Conservation (phyloP, 2,888 invertebrate genomes). For the Emmelina monodactyla region DNA sequence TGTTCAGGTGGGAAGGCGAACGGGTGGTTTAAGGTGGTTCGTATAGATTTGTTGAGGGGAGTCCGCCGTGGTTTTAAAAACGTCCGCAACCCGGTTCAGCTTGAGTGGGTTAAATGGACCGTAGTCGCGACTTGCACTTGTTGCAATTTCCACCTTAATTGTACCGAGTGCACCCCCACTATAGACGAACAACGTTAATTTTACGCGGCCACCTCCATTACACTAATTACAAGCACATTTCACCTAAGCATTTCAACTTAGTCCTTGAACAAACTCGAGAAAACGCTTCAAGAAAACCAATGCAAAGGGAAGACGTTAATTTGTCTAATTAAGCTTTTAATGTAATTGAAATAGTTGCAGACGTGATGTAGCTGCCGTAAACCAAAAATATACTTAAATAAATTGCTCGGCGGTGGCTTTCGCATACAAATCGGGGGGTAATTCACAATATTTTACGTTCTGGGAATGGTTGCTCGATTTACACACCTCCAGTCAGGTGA, state of each 20-base stretch:
- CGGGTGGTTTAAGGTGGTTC: slow-evolving; percentile 23
- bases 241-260: slow-evolving; percentile 58
- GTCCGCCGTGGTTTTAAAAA: slow-evolving; percentile 31
- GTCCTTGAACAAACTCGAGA: slow-evolving; percentile 48
- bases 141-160: slow-evolving; percentile 60
- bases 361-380: slow-evolving; percentile 26
- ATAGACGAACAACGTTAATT: slow-evolving; percentile 56
- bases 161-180: slow-evolving; percentile 47
- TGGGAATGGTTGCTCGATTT: slow-evolving; percentile 43
- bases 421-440: slow-evolving; percentile 54
- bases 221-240: slow-evolving; percentile 62
- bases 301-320: slow-evolving; percentile 54
- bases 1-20: slow-evolving; percentile 12
- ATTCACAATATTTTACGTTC: slow-evolving; percentile 51
- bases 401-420: slow-evolving; percentile 51
- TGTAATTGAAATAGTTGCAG: slow-evolving; percentile 60
- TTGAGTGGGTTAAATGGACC: slow-evolving; percentile 56
- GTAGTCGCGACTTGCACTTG: slow-evolving; percentile 54
- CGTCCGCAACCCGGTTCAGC: slow-evolving; percentile 32
- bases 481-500: slow-evolving; percentile 34
- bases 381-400: slow-evolving; percentile 57
- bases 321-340: slow-evolving; percentile 64
- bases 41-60: slow-evolving; percentile 24
- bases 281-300: slow-evolving; percentile 48
- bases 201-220: slow-evolving; percentile 56